Base-by-base conservation (phyloP, 2,113 vertebrate species). In the Odobenus rosmarus region DNA sequence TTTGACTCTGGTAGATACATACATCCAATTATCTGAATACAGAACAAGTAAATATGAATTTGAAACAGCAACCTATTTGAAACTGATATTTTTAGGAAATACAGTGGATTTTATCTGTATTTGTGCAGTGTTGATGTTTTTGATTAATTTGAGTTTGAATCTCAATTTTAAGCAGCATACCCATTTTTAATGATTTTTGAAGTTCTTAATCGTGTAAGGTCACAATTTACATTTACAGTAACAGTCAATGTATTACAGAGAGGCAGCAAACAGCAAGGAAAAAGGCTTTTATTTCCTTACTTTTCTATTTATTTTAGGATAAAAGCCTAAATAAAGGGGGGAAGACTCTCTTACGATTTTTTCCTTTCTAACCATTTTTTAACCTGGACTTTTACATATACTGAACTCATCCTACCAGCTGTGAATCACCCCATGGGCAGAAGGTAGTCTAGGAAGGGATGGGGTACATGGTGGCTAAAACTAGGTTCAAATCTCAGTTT, bases 301-400 rank as follows among this genome's bases (percentile, higher is more conserved):
- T 94, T 88, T 77, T 83, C 46, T 80, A 10, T 94, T 93, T 74
- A 26, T 81, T 81, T 90, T 96, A 92, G 12, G 51, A 67, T 82
- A 86, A 91, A 76, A 82, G 93, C 19, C 36, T 64, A 49, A 83
- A 51, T 46, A 71, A 12, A 71, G 15, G 16, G 2, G 0, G 7
- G 36, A 6, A 21, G 1, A 0, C 31, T 83, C 57, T 89, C 59
- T 81, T 39, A 42, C 46, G 3, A 19, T 51, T 24, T 46, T 76
- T 76, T 49, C 42, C 7, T 16, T 24, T 76, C 74, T 77, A 31
- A 46, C 15, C 74, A 49, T 46, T 77, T 86, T 19, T 19, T 67
- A 19, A 42, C 19, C 16, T 55, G 36, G 11, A 36, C 31, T 83
- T 96, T 46, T 31, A 57, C 12, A 26, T 55, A 18, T n/a, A n/a